Evolutionary conservation across 2,113 vertebrate genomes (phyloP).

Genomic region (Gila orcuttii): DNA sequence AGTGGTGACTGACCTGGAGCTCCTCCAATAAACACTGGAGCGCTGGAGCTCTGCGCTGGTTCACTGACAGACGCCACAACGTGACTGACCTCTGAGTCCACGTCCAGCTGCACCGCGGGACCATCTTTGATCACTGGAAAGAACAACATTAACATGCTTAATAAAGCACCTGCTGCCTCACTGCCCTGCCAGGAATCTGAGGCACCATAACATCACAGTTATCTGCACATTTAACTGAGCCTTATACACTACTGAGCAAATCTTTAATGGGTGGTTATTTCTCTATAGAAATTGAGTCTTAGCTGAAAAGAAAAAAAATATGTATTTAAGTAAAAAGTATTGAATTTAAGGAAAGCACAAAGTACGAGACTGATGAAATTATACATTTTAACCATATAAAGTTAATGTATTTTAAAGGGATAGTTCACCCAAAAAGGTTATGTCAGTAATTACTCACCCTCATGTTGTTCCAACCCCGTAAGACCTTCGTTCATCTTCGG

Average conservation of each 20-base stretch:
- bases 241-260: not conserved
- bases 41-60: constrained; percentile 71
- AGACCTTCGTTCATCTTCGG: too few species aligned
- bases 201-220: not conserved
- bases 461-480: too few species aligned
- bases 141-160: constrained; percentile 5
- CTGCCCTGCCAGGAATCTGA: not conserved
- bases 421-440: too few species aligned
- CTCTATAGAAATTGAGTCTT: not conserved
- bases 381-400: too few species aligned
- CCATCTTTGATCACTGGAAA: constrained; percentile 86
- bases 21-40: constrained; percentile 90
- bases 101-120: constrained; percentile 88
- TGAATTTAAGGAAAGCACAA: too few species aligned
- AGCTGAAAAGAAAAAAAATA: not conserved
- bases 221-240: not conserved
- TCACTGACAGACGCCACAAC: constrained; percentile 83
- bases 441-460: too few species aligned
- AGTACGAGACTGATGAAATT: too few species aligned
- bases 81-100: constrained; percentile 91
- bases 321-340: too few species aligned
- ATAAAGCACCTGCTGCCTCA: not conserved
- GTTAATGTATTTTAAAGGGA: too few species aligned
- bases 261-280: not conserved
- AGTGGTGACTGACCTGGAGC: constrained; percentile 82